Conservation (phyloP, 2,113 vertebrate genomes). For the Colossoma macropomum region DNA sequence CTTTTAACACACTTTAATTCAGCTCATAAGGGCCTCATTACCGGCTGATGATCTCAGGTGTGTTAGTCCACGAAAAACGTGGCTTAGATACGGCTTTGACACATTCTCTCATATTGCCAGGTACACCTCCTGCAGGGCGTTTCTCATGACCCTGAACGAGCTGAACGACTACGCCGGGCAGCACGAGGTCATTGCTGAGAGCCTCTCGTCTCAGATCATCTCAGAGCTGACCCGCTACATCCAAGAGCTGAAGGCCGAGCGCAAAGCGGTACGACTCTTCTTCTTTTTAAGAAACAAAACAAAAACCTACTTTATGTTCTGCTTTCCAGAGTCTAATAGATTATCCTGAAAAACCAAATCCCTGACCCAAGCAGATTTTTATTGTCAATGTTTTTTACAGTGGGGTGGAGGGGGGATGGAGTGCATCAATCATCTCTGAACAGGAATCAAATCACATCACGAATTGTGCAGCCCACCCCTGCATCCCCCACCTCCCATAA, state of each 20-base stretch:
- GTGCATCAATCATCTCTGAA: background rate
- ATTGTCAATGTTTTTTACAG: background rate
- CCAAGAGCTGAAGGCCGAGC: conserved; percentile 94
- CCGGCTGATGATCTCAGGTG: background rate
- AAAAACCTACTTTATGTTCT: background rate
- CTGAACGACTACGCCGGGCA: conserved; percentile 91
- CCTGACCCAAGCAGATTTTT: background rate
- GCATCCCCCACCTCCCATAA: background rate
- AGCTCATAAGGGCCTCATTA: no score
- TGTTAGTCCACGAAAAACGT: background rate
- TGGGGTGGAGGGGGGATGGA: background rate
- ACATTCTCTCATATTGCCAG: conserved; percentile 66
- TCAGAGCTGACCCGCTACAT: conserved; percentile 84
- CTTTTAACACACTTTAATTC: no score
- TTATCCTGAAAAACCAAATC: conserved; percentile 4
- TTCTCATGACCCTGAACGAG: conserved; percentile 89
- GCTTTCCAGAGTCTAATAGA: conserved; percentile 4
- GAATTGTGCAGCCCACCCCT: background rate
- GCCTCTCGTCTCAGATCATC: conserved; percentile 87
- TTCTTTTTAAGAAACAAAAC: background rate
- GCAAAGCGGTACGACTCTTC: conserved; percentile 84
- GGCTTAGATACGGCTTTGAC: background rate
- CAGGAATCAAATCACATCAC: background rate
- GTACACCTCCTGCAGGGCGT: conserved; percentile 89
- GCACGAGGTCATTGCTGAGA: conserved; percentile 92